phyloP scores from a whole-genome alignment of 2,113 vertebrate genomes.

The Campylorhamphus procurvoides region DNA sequence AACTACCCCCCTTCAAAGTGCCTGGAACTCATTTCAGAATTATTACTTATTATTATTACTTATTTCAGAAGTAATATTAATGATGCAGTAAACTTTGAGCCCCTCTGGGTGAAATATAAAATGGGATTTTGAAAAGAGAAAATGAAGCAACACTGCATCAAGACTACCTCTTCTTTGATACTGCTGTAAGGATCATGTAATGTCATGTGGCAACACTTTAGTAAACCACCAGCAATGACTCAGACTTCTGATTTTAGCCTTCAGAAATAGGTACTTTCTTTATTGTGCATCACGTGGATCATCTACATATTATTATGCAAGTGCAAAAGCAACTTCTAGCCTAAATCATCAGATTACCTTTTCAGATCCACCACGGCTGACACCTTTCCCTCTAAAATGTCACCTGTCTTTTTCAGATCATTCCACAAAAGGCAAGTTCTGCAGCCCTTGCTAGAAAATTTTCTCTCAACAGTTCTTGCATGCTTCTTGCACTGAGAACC shows the following conservation, averaged over 20 bases:
- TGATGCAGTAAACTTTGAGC: neutral
- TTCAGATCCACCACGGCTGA: neutral
- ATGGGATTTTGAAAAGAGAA: neutral
- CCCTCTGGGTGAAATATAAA: neutral
- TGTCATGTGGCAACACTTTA: neutral
- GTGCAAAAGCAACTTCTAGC: neutral
- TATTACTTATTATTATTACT: neutral
- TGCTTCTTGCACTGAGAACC: neutral
- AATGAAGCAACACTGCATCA: rapidly evolving
- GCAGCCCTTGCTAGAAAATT: neutral
- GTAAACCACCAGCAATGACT: neutral
- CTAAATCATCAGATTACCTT: neutral
- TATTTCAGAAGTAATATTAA: neutral
- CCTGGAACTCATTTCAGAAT: neutral
- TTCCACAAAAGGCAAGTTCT: neutral
- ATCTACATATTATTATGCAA: neutral
- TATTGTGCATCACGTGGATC: neutral
- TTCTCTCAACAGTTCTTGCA: neutral
- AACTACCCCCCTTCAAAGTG: neutral
- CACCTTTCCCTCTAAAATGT: neutral
- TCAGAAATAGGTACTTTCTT: neutral
- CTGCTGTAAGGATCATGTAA: neutral
- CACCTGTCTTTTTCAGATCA: neutral
- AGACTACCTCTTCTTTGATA: neutral
- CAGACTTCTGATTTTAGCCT: neutral